Conservation (phyloP, 2,888 invertebrate genomes). For the Polymixis lichenea region DNA sequence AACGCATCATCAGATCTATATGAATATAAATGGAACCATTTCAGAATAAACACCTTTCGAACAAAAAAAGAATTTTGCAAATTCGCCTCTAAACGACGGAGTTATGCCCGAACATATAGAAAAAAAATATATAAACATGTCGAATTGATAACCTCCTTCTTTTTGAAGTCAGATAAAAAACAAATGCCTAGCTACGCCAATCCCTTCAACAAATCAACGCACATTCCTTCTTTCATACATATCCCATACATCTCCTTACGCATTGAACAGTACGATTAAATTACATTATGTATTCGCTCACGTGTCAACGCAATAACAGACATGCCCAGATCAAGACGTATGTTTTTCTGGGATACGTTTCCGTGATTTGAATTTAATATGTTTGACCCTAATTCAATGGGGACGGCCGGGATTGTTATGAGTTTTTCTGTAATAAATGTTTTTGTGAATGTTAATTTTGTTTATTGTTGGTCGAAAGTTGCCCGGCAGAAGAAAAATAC, state of each 20-base stretch:
- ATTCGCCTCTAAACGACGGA: too few relatives aligned
- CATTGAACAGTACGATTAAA: not conserved
- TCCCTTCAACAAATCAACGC: not conserved
- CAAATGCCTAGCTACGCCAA: not conserved
- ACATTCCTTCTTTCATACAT: constrained; percentile 1
- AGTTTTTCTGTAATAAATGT: not conserved
- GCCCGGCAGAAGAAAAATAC: too few relatives aligned
- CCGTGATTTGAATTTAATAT: constrained; percentile 51
- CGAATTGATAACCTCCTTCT: too few relatives aligned
- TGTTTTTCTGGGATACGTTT: constrained; percentile 38
- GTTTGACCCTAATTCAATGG: constrained; percentile 13
- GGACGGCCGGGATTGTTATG: constrained; percentile 3
- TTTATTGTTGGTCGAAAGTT: too few relatives aligned
- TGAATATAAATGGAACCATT: too few relatives aligned
- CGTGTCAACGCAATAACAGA: constrained; percentile 24
- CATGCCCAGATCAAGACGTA: constrained; percentile 23
- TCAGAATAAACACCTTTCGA: too few relatives aligned
- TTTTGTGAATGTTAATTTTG: too few relatives aligned
- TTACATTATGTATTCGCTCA: constrained; percentile 31
- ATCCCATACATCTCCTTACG: not conserved
- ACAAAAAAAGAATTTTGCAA: too few relatives aligned
- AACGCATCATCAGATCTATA: too few relatives aligned
- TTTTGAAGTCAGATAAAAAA: too few relatives aligned
- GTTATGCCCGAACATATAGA: too few relatives aligned
- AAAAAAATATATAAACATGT: too few relatives aligned